Base-by-base conservation (phyloP, 1,140 invertebrate species). In the Macrobrachium rosenbergii region DNA sequence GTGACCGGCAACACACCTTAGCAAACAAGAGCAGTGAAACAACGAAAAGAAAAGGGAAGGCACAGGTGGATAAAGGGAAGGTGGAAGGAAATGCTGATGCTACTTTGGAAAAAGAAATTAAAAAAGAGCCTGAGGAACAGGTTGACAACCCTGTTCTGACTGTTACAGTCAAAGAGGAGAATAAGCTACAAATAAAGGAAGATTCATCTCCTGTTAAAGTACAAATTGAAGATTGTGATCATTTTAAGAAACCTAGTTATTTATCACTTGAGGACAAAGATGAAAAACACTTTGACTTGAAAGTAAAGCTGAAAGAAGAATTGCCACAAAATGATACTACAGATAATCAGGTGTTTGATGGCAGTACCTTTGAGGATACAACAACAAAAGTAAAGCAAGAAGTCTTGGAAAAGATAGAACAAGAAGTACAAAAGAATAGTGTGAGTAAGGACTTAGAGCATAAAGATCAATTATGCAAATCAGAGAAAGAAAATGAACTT, bases 11-110 rank as follows among this genome's bases (percentile, higher is more conserved):
- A 72, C 69, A 23, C 14, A 43, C 69, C 1, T 17, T 28, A 6
- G 37, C 23, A 6, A 72, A 23, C 19, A 72, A 72, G 19, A 72
- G 21, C 23, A 72, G 21, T 28, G 37, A 72, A 12, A 72, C 69
- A 37, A 72, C 17, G 52, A 62, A 84, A 37, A 7, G 77, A 78
- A 73, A 77, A 21, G 60, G 58, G 23, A 62, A 64, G 19, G 73
- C 8, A 21, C 72, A 67, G 2, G 72, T 37, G 17, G 8, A 7
- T 2, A 28, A 10, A n/a, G 23, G 11, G 28, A 77, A 28, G n/a
- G 23, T 11, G 19, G 63, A 63, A 64, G 37, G 63, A 28, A 52
- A 21, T 12, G 8, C 37, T 37, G n/a, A 73, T 43, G 58, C 16
- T 72, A 72, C 12, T 5, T 64, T 45, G 37, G n/a, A 17, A 72